Percentiles rank a stretch among this genome's conserved stretches.
These are phyloP conservation scores for Tyria jacobaeae DNA, from an alignment of 2,888 invertebrate species.

Conservation along the genomic window DNA sequence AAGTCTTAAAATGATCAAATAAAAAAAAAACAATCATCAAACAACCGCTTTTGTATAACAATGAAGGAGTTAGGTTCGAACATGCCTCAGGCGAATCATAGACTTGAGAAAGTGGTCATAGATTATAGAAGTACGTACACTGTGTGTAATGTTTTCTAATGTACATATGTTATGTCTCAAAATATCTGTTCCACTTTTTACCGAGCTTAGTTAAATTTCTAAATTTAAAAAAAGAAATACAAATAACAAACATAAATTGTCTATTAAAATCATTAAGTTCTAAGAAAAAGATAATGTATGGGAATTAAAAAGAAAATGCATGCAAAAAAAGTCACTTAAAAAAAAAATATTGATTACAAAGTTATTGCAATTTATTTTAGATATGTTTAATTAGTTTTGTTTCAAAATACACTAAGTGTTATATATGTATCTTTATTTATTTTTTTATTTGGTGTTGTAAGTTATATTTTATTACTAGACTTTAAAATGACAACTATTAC, in stretches of 20 bases:
- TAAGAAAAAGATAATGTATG: too few relatives aligned
- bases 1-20: neutral
- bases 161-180: neutral
- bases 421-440: too few relatives aligned
- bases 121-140: neutral
- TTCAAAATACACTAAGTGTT: too few relatives aligned
- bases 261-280: neutral
- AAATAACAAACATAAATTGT: neutral
- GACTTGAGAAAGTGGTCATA: conserved; percentile 11
- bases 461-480: too few relatives aligned
- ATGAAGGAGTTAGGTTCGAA: neutral
- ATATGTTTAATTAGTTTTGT: too few relatives aligned
- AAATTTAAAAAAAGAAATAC: neutral
- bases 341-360: too few relatives aligned
- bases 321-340: neutral
- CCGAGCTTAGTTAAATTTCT: too few relatives aligned
- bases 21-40: neutral
- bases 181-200: neutral
- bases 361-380: too few relatives aligned
- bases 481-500: too few relatives aligned
- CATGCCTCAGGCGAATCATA: neutral
- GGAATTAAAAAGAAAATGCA: too few relatives aligned
- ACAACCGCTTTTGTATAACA: neutral
- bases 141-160: neutral
- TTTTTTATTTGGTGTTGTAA: too few relatives aligned